Evolutionary conservation across 2,888 invertebrate species (phyloP).

Genomic region (Oegoconia quadripuncta): DNA sequence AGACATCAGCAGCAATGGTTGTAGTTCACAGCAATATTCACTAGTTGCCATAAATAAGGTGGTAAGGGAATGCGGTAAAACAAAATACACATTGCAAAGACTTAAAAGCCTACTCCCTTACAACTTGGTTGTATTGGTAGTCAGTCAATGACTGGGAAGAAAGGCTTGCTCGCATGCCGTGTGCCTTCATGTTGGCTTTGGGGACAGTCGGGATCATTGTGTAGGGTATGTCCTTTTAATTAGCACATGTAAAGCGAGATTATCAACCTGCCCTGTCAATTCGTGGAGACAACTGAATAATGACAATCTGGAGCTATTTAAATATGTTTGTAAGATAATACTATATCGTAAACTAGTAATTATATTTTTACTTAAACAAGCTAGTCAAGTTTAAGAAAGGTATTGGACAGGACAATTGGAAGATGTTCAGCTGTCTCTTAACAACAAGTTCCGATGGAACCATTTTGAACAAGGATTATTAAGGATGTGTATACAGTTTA

Average conservation of each 20-base stretch:
- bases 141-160: constrained; percentile 60
- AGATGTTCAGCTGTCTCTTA: neutral
- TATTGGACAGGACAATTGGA: neutral
- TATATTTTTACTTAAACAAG: neutral
- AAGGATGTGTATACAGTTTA: too few relatives aligned
- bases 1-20: constrained; percentile 31
- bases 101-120: constrained; percentile 51
- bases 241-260: constrained; percentile 71
- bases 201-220: constrained; percentile 71
- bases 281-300: constrained; percentile 63
- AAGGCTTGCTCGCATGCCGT: constrained; percentile 49
- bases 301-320: constrained; percentile 33
- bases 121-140: constrained; percentile 57
- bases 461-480: too few relatives aligned
- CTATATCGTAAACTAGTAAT: neutral
- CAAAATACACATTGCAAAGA: constrained; percentile 60
- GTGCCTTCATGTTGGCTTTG: constrained; percentile 41
- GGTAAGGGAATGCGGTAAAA: constrained; percentile 39
- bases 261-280: constrained; percentile 59
- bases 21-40: neutral
- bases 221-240: constrained; percentile 64
- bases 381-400: neutral
- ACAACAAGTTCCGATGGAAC: too few relatives aligned
- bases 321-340: constrained; percentile 1
- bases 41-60: neutral